Evolutionary conservation across 1,140 invertebrate species (phyloP).

Genomic region (Cyrtorhinus lividipennis): DNA sequence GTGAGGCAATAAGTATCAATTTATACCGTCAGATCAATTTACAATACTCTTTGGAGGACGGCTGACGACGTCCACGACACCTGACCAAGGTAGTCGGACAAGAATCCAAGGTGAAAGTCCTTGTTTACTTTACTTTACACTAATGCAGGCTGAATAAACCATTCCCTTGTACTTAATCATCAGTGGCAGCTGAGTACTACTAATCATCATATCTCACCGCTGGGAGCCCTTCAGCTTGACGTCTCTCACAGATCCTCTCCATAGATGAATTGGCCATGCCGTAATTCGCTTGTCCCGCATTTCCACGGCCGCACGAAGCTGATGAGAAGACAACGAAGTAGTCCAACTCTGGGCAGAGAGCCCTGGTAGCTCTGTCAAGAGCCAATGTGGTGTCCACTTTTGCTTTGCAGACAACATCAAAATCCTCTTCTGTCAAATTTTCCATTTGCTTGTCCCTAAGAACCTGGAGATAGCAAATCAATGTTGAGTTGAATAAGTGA

Average conservation of each 20-base stretch:
- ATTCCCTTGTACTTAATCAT: too few relatives aligned
- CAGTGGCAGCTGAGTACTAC: too few relatives aligned
- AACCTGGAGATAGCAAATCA: too few relatives aligned
- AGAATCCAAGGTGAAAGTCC: too few relatives aligned
- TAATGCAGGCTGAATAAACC: too few relatives aligned
- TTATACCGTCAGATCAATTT: too few relatives aligned
- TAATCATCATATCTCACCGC: too few relatives aligned
- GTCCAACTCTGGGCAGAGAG: slow-evolving; percentile 59
- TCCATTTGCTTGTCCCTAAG: slow-evolving; percentile 76
- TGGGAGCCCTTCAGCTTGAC: slow-evolving; percentile 63
- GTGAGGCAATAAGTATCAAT: too few relatives aligned
- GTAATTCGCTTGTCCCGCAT: slow-evolving; percentile 89
- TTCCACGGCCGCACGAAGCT: slow-evolving; percentile 85
- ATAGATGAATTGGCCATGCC: slow-evolving; percentile 90
- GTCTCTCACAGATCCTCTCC: slow-evolving; percentile 81
- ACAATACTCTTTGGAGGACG: too few relatives aligned
- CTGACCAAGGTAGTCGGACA: too few relatives aligned
- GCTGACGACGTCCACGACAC: too few relatives aligned
- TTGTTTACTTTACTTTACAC: too few relatives aligned
- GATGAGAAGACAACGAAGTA: slow-evolving; percentile 92
- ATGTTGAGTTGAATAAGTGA: background rate
- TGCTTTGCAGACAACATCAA: slow-evolving; percentile 55
- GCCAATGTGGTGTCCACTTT: slow-evolving; percentile 63
- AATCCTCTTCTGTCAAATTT: slow-evolving; percentile 68
- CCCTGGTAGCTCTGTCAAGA: slow-evolving; percentile 57